phyloP scores from a whole-genome alignment of 2,113 vertebrate genomes.

The Maccullochella peelii region DNA sequence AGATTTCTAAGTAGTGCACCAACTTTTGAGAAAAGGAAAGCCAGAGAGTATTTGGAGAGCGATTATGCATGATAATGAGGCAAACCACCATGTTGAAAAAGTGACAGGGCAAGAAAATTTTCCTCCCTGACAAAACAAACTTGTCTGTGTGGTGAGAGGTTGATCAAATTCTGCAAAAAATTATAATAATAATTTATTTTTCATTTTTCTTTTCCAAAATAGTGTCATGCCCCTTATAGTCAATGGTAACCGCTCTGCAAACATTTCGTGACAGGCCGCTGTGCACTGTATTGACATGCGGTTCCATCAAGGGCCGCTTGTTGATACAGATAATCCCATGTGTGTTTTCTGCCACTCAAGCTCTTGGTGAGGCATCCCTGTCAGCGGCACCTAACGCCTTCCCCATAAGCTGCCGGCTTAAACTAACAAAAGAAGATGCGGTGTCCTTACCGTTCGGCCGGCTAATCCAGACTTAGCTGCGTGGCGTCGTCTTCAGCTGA shows the following conservation, averaged over 20 bases:
- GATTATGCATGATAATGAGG: conserved; percentile 53
- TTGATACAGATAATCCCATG: conserved; percentile 74
- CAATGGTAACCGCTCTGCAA: conserved; percentile 35
- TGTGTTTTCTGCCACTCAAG: conserved; percentile 68
- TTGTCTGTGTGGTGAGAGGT: conserved; percentile 3
- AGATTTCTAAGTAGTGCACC: neutral
- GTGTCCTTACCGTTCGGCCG: conserved; percentile 86
- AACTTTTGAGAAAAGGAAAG: conserved; percentile 3
- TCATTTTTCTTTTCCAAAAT: conserved; percentile 22
- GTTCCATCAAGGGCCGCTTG: conserved; percentile 52
- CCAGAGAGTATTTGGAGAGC: conserved; percentile 28
- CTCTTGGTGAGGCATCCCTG: conserved; percentile 61
- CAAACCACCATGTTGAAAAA: conserved; percentile 56
- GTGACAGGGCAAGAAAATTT: conserved; percentile 43
- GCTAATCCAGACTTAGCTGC: conserved; percentile 87
- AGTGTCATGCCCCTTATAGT: conserved; percentile 16
- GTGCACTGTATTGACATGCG: conserved; percentile 58
- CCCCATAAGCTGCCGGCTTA: conserved; percentile 80
- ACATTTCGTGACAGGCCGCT: conserved; percentile 62
- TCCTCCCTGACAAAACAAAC: conserved; percentile 49
- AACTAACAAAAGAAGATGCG: conserved; percentile 81
- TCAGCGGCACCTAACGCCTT: conserved; percentile 73
- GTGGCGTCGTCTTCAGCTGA: conserved; percentile 83
- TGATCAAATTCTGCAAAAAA: conserved; percentile 19
- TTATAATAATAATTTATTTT: conserved; percentile 18